Percentiles rank a stretch among this genome's conserved stretches.
These are phyloP conservation scores for Falco cherrug DNA, from an alignment of 2,797 vertebrate species.

Conservation along the genomic window DNA sequence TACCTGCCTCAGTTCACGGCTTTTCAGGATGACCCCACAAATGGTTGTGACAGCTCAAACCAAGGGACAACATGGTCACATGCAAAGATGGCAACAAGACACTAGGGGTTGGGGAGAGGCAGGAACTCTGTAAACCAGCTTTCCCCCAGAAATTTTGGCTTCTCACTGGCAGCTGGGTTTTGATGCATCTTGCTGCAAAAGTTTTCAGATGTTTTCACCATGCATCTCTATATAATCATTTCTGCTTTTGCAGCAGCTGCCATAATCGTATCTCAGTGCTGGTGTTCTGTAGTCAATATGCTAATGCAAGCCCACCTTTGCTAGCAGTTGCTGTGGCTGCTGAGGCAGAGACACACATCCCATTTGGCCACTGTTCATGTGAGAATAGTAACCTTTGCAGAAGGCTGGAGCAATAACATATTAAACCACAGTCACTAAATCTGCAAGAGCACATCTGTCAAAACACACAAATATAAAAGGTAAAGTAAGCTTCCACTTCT, in stretches of 20 bases:
- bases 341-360: neutral
- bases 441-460: neutral
- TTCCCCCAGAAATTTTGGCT: neutral
- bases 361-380: neutral
- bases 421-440: neutral
- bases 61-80: accelerated
- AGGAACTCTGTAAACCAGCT: neutral
- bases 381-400: neutral
- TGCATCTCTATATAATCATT: neutral
- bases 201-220: neutral
- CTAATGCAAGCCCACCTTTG: neutral
- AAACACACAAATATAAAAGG: neutral
- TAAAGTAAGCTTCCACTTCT: neutral
- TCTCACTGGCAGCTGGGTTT: neutral
- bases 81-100: neutral
- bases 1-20: neutral
- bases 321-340: neutral
- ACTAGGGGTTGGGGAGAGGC: neutral
- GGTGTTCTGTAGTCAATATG: neutral
- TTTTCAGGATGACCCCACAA: neutral
- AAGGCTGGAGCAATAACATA: neutral
- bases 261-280: neutral
- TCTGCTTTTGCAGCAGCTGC: neutral
- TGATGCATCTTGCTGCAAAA: neutral
- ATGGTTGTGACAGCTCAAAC: neutral